Base-by-base conservation (phyloP, 1,140 invertebrate genomes). In the Euura saliciscinereae region DNA sequence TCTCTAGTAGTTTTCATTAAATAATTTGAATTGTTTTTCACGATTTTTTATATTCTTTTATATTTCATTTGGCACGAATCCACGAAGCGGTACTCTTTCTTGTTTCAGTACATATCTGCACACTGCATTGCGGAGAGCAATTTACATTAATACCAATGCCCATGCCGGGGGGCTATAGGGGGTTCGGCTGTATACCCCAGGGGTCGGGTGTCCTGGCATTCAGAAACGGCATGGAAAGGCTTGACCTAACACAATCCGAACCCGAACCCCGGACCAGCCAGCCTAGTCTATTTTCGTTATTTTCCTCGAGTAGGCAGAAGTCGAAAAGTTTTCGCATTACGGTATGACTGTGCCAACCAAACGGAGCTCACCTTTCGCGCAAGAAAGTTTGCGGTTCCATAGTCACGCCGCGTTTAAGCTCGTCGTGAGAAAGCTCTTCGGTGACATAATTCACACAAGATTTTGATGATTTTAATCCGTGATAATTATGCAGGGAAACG, bases 71-170 rank as follows among this genome's bases (percentile, higher is more conserved):
- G 51, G 51, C 51, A 59, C 51, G 10, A n/a, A 8, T 59, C 51
- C 51, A 59, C 51, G 51, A 59, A 8, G 51, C 51, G 51, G 51
- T 11, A n/a, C 51, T 6, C 13, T 59, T 59, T 59, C 51, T 59
- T 59, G 3, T 59, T 59, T 59, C 6, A 59, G 51, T 59, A 59
- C 28, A 28, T 59, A 59, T 59, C 51, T 59, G 51, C 51, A 0
- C 51, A 5, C 51, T 59, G 51, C 51, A 59, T 59, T 59, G 51
- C 51, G 13, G 51, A 59, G 51, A 59, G 51, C 51, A 59, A 59
- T 59, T 59, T 59, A 59, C 51, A 59, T 59, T 59, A 59, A 59
- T 59, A 59, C 51, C 13, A 59, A 59, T 59, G 51, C 28, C 28
- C 28, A 28, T 28, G 28, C 28, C 28, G 28, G 28, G 28, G 28